Evolutionary conservation across 2,113 vertebrate species (phyloP).

Genomic region (Neotragus pygmaeus): DNA sequence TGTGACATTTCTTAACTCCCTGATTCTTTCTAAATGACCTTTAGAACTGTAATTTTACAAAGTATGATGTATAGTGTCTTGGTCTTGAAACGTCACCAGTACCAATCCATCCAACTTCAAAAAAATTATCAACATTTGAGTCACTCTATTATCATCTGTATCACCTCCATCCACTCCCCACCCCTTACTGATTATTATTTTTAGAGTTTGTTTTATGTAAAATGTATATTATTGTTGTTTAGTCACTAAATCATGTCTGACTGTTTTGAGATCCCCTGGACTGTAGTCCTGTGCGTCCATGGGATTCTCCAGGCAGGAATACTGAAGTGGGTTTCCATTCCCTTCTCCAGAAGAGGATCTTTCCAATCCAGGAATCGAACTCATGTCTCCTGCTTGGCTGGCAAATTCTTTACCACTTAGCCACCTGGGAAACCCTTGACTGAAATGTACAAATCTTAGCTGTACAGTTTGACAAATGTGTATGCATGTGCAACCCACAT

Average conservation of each 20-base stretch:
- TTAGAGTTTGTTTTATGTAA: not conserved
- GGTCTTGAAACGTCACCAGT: not conserved
- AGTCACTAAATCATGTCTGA: not conserved
- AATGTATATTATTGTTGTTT: not conserved
- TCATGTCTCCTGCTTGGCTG: not conserved
- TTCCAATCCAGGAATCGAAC: not conserved
- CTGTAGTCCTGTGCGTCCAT: not conserved
- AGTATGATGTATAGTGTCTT: not conserved
- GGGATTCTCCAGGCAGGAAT: not conserved
- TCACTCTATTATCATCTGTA: not conserved
- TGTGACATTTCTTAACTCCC: not conserved
- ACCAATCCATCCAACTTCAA: not conserved
- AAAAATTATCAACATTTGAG: not conserved
- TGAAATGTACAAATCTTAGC: not conserved
- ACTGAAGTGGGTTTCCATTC: not conserved
- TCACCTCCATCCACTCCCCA: not conserved
- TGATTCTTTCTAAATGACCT: not conserved
- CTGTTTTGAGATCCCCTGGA: not conserved
- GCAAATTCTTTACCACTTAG: not conserved
- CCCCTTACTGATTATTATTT: not conserved
- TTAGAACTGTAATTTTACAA: not conserved
- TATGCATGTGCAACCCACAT: not conserved
- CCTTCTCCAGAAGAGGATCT: not conserved
- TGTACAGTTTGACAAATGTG: not conserved
- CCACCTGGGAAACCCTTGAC: not conserved